A percentile compares a stretch with the other conserved stretches of the same genome.
These are phyloP conservation scores for Thalassophryne amazonica DNA, from an alignment of 2,797 vertebrate species.

Conservation along the genomic window DNA sequence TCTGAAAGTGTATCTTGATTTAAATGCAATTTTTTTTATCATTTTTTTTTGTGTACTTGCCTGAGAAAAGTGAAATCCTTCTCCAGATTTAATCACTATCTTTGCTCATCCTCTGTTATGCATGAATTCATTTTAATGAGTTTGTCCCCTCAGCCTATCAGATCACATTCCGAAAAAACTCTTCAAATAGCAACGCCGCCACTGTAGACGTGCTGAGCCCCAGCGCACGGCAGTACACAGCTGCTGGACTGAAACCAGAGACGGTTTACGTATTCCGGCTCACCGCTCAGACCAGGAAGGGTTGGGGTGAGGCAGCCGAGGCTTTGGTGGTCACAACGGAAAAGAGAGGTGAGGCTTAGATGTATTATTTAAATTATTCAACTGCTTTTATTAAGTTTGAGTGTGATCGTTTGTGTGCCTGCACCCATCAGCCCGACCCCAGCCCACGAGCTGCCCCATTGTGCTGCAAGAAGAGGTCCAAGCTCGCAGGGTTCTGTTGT, in stretches of 20 bases:
- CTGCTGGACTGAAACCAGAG: conserved; percentile 85
- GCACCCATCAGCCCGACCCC: conserved; percentile 82
- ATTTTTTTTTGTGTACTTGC: neutral
- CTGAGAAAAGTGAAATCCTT: neutral
- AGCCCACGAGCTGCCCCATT: conserved; percentile 89
- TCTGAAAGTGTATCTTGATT: no score
- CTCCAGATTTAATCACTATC: neutral
- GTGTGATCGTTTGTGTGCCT: neutral
- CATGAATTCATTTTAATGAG: neutral
- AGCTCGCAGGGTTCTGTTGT: conserved; percentile 87
- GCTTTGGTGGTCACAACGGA: conserved; percentile 96
- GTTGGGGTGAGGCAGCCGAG: conserved; percentile 93
- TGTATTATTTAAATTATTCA: conserved; percentile 6
- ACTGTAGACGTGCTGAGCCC: conserved; percentile 88
- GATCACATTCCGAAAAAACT: conserved; percentile 90
- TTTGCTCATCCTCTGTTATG: neutral
- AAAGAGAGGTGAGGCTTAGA: conserved; percentile 85
- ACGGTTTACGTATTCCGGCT: conserved; percentile 92
- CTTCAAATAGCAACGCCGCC: conserved; percentile 80
- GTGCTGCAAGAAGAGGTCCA: conserved; percentile 93
- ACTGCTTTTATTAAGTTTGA: conserved; percentile 6
- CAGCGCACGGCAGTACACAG: conserved; percentile 88
- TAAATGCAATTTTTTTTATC: no score
- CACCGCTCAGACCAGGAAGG: conserved; percentile 93
- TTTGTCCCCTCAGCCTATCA: conserved; percentile 84